A percentile compares a stretch with the other conserved stretches of the same genome.
phyloP scores from a whole-genome alignment of 2,113 vertebrate genomes.

The Trochalopteron elliotii region DNA sequence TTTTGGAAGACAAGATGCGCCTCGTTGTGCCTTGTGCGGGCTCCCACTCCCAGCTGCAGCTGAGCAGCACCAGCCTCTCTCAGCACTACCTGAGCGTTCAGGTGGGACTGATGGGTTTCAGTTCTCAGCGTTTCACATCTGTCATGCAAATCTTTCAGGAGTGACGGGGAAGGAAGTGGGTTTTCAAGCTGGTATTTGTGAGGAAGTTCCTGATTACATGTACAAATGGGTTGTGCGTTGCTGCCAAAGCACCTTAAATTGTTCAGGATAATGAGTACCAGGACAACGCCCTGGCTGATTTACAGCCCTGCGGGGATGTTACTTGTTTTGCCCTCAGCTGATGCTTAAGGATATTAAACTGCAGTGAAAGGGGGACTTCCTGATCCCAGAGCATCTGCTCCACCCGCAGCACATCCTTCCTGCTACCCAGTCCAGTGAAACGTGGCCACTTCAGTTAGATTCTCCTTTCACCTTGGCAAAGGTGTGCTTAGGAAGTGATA shows the following conservation, averaged over 20 bases:
- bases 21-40: rapidly evolving
- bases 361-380: neutral
- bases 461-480: neutral
- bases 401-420: neutral
- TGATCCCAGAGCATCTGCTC: neutral
- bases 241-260: neutral
- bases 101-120: neutral
- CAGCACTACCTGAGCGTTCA: rapidly evolving
- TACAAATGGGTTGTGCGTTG: neutral
- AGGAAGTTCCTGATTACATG: neutral
- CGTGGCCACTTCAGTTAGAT: neutral
- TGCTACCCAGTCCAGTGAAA: neutral
- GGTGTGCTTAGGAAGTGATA: neutral
- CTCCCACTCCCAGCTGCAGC: neutral
- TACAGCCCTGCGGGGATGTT: neutral
- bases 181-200: neutral
- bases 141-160: neutral
- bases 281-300: neutral
- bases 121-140: neutral
- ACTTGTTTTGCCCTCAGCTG: neutral
- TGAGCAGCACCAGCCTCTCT: neutral
- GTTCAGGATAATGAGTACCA: neutral
- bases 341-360: neutral
- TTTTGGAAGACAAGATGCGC: neutral
- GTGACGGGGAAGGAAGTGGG: neutral